Percentiles rank a stretch among this genome's conserved stretches.
These are phyloP conservation scores for Brassicogethes aeneus DNA, from an alignment of 2,888 invertebrate species.

Conservation along the genomic window DNA sequence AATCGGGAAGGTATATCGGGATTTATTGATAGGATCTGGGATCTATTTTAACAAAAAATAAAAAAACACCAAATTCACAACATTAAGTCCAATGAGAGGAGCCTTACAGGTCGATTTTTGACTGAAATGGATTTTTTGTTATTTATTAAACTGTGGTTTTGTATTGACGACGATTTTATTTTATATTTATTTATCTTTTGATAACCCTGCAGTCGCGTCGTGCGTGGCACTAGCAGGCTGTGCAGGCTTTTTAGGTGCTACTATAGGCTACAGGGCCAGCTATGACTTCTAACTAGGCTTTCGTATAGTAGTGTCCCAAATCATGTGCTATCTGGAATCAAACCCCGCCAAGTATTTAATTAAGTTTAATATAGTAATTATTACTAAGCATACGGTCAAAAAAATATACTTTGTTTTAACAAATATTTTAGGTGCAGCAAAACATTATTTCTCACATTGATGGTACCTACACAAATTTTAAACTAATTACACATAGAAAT, in stretches of 20 bases:
- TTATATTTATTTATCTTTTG: constrained; percentile 3
- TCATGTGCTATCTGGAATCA: constrained; percentile 11
- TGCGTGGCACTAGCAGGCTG: constrained; percentile 43
- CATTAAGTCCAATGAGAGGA: constrained; percentile 36
- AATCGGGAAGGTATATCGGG: constrained; percentile 12
- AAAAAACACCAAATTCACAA: constrained; percentile 14
- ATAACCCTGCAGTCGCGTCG: constrained; percentile 32
- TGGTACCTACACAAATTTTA: no score
- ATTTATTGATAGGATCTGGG: constrained; percentile 14
- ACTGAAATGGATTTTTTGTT: no score
- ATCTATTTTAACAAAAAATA: constrained; percentile 15
- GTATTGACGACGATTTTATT: constrained; percentile 3
- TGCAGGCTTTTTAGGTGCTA: constrained; percentile 38
- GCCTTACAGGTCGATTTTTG: constrained; percentile 34
- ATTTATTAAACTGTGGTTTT: no score
- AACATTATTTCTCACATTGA: no score
- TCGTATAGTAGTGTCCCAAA: constrained; percentile 23
- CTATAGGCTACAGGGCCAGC: constrained; percentile 31
- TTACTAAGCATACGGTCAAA: no score
- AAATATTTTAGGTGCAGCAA: no score
- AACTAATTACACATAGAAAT: no score
- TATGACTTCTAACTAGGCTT: constrained; percentile 30
- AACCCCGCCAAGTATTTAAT: no score
- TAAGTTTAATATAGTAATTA: no score
- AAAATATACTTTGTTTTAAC: no score